Evolutionary conservation across 2,888 invertebrate genomes (phyloP).

Genomic region (Drosophila peninsularis): DNA sequence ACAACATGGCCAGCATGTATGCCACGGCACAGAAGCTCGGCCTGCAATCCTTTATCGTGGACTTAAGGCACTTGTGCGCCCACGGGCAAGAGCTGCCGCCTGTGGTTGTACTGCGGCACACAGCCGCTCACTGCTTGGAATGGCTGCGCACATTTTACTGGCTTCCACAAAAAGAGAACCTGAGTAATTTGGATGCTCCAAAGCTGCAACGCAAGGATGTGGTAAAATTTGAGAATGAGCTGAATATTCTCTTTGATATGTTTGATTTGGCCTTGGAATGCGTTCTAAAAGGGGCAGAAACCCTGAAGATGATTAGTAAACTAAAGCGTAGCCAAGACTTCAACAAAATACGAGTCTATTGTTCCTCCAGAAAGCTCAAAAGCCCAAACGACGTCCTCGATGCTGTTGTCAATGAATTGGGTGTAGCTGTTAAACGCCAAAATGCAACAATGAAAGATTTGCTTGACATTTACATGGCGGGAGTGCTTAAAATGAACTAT

Average conservation of each 20-base stretch:
- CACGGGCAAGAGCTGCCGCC: constrained; percentile 83
- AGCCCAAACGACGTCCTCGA: constrained; percentile 49
- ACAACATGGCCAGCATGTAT: constrained; percentile 83
- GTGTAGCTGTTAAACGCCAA: constrained; percentile 61
- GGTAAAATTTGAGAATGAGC: constrained; percentile 69
- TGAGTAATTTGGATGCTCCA: constrained; percentile 74
- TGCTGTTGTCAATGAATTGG: constrained; percentile 55
- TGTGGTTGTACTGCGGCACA: constrained; percentile 72
- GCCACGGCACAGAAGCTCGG: constrained; percentile 82
- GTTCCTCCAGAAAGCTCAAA: constrained; percentile 44
- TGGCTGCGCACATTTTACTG: constrained; percentile 84
- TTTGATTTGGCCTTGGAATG: constrained; percentile 81
- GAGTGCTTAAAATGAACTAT: constrained; percentile 78
- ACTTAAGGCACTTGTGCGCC: constrained; percentile 83
- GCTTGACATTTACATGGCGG: constrained; percentile 67
- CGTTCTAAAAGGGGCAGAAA: constrained; percentile 61
- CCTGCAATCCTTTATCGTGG: constrained; percentile 83
- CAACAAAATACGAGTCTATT: constrained; percentile 66
- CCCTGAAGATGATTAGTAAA: constrained; percentile 69
- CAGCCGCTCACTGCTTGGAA: constrained; percentile 78
- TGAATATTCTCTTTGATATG: constrained; percentile 63
- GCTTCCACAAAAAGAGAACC: constrained; percentile 69
- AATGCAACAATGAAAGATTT: constrained; percentile 67
- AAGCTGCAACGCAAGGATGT: constrained; percentile 73
- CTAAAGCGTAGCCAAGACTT: constrained; percentile 68